These are phyloP conservation scores for Gallinago jamesoni DNA, from an alignment of 2,113 vertebrate species.

Conservation along the genomic window DNA sequence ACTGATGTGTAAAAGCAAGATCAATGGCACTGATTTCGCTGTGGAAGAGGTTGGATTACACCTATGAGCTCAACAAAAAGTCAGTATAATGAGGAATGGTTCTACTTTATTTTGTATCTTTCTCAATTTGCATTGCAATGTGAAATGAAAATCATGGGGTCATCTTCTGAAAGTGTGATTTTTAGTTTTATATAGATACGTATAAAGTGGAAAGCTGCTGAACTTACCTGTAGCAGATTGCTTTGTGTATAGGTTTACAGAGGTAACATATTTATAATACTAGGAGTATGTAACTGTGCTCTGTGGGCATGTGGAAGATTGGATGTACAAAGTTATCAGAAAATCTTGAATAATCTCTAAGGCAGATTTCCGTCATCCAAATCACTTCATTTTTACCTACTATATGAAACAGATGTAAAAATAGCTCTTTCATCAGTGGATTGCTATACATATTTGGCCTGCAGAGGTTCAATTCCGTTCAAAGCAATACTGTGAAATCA, in stretches of 20 bases:
- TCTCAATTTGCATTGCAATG: not conserved
- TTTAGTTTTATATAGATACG: not conserved
- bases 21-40: not conserved
- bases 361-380: conserved; percentile 27
- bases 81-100: not conserved
- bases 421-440: conserved; percentile 45
- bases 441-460: conserved; percentile 37
- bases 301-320: conserved; percentile 10
- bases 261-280: not conserved
- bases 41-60: not conserved
- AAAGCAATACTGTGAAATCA: conserved; percentile 23
- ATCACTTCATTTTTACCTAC: conserved; percentile 53
- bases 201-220: not conserved
- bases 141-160: not conserved
- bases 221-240: not conserved
- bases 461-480: not conserved
- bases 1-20: not conserved
- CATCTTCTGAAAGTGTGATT: not conserved
- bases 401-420: conserved; percentile 73
- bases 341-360: conserved; percentile 53
- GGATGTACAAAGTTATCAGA: conserved; percentile 43
- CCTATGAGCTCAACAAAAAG: not conserved
- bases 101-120: not conserved
- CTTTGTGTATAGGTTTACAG: not conserved
- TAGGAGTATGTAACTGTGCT: conserved; percentile 5